Percentiles rank a stretch among this genome's conserved stretches.
Conservation (phyloP, 2,888 invertebrate species). For the Epiblema foenella region DNA sequence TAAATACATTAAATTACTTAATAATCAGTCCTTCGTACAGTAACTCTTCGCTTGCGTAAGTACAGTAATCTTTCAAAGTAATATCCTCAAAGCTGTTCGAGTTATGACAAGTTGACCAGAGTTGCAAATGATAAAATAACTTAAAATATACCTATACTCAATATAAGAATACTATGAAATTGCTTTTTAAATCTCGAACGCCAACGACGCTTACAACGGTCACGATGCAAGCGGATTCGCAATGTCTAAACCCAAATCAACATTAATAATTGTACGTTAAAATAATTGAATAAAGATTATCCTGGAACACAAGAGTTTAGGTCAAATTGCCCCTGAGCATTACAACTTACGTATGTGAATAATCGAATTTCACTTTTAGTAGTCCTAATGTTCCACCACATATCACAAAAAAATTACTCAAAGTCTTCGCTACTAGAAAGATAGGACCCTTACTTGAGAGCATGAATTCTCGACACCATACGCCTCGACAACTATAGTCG, state of each 20-base stretch:
- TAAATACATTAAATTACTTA: constrained; percentile 36
- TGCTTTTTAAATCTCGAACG: neutral
- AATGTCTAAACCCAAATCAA: neutral
- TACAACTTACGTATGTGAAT: too few species aligned
- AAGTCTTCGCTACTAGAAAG: neutral
- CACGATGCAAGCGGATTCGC: neutral
- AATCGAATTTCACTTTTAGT: too few species aligned
- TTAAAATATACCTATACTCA: neutral
- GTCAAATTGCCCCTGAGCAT: too few species aligned
- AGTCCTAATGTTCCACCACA: too few species aligned
- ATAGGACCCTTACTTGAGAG: neutral
- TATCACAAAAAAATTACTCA: too few species aligned
- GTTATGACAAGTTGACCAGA: neutral
- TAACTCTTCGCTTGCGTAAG: constrained; percentile 16
- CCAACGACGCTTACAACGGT: neutral
- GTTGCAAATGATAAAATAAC: neutral
- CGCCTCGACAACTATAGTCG: neutral
- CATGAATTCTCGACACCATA: neutral
- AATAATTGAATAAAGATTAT: neutral
- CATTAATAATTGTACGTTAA: neutral
- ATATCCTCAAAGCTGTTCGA: neutral
- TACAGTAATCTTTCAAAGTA: neutral
- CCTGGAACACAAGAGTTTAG: neutral
- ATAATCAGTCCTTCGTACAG: constrained; percentile 40
- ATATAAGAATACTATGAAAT: neutral